Conservation (phyloP, 2,113 vertebrate species). For the Lepisosteus oculatus region DNA sequence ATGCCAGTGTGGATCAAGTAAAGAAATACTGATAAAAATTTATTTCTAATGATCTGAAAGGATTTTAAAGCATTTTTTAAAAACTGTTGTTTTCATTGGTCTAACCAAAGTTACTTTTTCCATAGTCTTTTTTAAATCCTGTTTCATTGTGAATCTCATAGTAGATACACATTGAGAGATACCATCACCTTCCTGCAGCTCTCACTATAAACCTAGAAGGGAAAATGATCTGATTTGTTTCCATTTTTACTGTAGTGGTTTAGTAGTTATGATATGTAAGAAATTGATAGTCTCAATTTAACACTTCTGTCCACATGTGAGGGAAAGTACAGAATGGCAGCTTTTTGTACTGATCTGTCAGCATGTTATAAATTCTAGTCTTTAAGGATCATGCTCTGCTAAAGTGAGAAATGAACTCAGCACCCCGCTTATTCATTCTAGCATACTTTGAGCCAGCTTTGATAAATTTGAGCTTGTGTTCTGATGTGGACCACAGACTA, state of each 20-base stretch:
- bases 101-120: not conserved
- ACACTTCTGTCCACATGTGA: constrained; percentile 10
- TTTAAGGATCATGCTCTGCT: constrained; percentile 1
- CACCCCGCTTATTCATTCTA: not conserved
- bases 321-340: not conserved
- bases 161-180: constrained; percentile 1
- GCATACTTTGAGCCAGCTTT: not conserved
- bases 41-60: not conserved
- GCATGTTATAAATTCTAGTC: constrained; percentile 11
- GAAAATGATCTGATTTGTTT: constrained; percentile 15
- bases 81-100: not conserved
- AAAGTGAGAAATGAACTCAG: constrained; percentile 15
- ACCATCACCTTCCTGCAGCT: constrained; percentile 4
- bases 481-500: not conserved
- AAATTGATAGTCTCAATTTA: constrained; percentile 11
- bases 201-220: constrained; percentile 4
- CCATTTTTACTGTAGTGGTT: constrained; percentile 5
- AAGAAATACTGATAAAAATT: not conserved
- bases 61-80: constrained; percentile 1
- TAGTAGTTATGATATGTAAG: not conserved
- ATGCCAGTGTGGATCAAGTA: no score
- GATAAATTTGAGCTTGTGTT: not conserved
- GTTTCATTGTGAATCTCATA: not conserved
- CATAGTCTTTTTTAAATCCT: not conserved
- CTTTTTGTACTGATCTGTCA: constrained; percentile 20